These are phyloP conservation scores for Macaria liturata DNA, from an alignment of 2,888 invertebrate species.

Conservation along the genomic window DNA sequence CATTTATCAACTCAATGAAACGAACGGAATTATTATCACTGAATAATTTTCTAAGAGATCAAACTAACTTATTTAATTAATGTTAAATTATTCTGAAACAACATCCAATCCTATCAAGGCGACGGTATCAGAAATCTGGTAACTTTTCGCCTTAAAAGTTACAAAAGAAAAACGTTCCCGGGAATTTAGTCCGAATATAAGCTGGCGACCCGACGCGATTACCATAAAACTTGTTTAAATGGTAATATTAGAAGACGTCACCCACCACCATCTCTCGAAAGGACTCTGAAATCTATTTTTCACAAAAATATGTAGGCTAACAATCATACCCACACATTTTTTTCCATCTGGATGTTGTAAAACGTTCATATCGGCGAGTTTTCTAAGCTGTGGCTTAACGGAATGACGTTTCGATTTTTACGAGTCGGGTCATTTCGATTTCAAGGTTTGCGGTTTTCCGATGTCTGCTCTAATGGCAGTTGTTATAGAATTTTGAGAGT, in stretches of 20 bases:
- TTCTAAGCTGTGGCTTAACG: conserved; percentile 23
- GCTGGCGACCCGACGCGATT: conserved; percentile 69
- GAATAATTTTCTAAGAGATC: conserved; percentile 45
- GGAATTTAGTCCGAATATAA: conserved; percentile 75
- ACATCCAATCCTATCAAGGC: conserved; percentile 71
- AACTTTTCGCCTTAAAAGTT: conserved; percentile 72
- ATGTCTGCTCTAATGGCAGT: conserved; percentile 33
- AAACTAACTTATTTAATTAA: conserved; percentile 65
- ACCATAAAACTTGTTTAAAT: conserved; percentile 84
- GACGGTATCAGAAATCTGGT: conserved; percentile 68
- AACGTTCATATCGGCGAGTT: conserved; percentile 6
- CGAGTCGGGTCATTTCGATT: conserved; percentile 39
- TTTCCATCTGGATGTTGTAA: conserved; percentile 13
- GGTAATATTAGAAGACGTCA: conserved; percentile 82
- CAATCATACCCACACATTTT: neutral
- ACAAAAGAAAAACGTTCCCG: conserved; percentile 68
- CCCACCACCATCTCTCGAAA: conserved; percentile 61
- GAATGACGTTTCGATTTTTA: conserved; percentile 34
- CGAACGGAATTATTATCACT: conserved; percentile 45
- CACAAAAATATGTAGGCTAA: conserved; percentile 3
- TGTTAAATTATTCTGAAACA: conserved; percentile 66
- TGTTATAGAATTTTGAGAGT: conserved; percentile 32
- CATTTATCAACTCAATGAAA: conserved; percentile 27
- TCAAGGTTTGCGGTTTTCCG: conserved; percentile 37
- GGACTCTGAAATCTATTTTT: conserved; percentile 49